phyloP scores from a whole-genome alignment of 2,888 invertebrate species.

The Scrobipalpa costella region DNA sequence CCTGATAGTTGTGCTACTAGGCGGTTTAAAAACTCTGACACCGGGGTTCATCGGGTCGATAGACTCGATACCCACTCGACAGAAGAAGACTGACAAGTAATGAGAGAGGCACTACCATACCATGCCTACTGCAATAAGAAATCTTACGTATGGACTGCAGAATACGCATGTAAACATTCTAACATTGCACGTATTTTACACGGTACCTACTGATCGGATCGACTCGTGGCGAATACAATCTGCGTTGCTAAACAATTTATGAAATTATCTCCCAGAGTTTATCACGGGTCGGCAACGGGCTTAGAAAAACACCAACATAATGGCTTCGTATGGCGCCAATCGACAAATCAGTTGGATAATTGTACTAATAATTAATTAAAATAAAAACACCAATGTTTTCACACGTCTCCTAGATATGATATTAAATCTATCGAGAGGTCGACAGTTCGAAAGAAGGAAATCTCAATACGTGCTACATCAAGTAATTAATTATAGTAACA shows the following conservation, averaged over 20 bases:
- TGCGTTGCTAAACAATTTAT: slow-evolving; percentile 52
- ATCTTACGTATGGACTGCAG: neutral
- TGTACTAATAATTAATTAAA: slow-evolving; percentile 41
- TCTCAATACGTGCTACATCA: neutral
- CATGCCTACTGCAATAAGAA: neutral
- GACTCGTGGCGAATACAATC: slow-evolving; percentile 48
- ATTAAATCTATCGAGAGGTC: neutral
- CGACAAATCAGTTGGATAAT: slow-evolving; percentile 45
- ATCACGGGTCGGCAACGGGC: slow-evolving; percentile 68
- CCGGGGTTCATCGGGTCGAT: too few relatives aligned
- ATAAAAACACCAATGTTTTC: slow-evolving; percentile 38
- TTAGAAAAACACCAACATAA: slow-evolving; percentile 62
- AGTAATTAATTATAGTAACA: neutral
- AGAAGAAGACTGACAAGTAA: too few relatives aligned
- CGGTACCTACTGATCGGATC: slow-evolving; percentile 45
- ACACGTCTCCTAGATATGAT: slow-evolving; percentile 16
- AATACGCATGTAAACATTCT: neutral
- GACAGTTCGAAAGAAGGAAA: slow-evolving; percentile 8
- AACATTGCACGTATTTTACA: slow-evolving; percentile 39
- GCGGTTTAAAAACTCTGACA: too few relatives aligned
- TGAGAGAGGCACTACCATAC: too few relatives aligned
- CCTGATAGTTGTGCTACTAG: too few relatives aligned
- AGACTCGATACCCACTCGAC: too few relatives aligned
- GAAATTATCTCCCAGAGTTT: slow-evolving; percentile 62
- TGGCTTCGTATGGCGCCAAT: slow-evolving; percentile 60